These are phyloP conservation scores for Tokudaia tokunoshimensis DNA, from an alignment of 2,797 vertebrate genomes.

Conservation along the genomic window DNA sequence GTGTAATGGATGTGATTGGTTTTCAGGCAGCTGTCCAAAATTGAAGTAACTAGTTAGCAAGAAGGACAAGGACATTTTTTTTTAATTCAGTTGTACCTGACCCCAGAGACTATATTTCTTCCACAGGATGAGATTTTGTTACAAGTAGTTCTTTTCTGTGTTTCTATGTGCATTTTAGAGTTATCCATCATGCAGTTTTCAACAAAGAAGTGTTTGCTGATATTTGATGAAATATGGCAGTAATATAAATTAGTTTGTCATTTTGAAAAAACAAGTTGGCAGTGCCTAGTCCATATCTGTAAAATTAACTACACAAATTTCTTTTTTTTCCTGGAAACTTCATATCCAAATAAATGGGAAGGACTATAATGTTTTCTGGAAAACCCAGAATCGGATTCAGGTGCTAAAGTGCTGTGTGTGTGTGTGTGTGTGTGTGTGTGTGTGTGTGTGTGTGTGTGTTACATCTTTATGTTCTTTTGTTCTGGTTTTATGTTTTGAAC, in stretches of 20 bases:
- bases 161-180: background rate
- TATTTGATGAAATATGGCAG: constrained; percentile 31
- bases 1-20: background rate
- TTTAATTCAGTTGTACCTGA: constrained; percentile 50
- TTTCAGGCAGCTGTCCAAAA: constrained; percentile 23
- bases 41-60: background rate
- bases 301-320: background rate
- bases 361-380: background rate
- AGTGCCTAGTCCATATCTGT: background rate
- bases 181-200: constrained; percentile 3
- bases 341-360: background rate
- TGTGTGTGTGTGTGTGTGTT: background rate
- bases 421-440: background rate
- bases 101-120: background rate
- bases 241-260: background rate
- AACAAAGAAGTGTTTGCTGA: constrained; percentile 3
- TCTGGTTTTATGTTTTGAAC: constrained; percentile 7
- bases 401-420: background rate
- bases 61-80: background rate
- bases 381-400: constrained; percentile 17
- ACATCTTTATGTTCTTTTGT: background rate
- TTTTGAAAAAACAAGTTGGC: constrained; percentile 43
- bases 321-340: background rate
- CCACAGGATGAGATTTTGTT: background rate
- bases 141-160: background rate